Conservation (phyloP, 2,797 vertebrate genomes). For the Tangara arthus region DNA sequence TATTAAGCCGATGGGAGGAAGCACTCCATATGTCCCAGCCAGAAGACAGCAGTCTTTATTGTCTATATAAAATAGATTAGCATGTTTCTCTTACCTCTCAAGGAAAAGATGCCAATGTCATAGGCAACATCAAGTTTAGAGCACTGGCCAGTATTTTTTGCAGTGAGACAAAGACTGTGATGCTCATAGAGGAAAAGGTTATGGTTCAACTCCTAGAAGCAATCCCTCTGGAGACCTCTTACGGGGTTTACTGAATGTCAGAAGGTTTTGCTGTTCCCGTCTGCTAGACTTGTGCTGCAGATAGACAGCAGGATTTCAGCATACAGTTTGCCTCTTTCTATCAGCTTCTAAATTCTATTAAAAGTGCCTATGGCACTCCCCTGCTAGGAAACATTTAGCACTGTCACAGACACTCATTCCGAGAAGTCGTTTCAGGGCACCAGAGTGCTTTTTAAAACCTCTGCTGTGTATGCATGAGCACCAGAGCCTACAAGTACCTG, state of each 20-base stretch:
- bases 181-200: neutral
- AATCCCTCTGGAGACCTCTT: neutral
- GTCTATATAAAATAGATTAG: neutral
- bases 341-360: slow-evolving; percentile 29
- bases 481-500: neutral
- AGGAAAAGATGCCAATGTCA: neutral
- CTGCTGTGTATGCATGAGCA: neutral
- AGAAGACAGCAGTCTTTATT: neutral
- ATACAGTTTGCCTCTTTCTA: neutral
- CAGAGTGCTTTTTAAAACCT: slow-evolving; percentile 1
- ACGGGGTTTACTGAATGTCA: neutral
- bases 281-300: neutral
- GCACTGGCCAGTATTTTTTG: neutral
- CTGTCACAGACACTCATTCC: slow-evolving; percentile 33
- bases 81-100: slow-evolving; percentile 16
- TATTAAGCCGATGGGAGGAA: neutral
- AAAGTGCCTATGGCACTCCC: slow-evolving; percentile 34
- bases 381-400: slow-evolving; percentile 50
- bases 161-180: neutral
- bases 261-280: neutral
- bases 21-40: neutral
- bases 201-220: neutral
- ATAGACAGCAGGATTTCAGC: slow-evolving; percentile 9
- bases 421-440: slow-evolving; percentile 20
- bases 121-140: neutral